These are phyloP conservation scores for Ellobius talpinus DNA, from an alignment of 2,113 vertebrate species.

Conservation along the genomic window DNA sequence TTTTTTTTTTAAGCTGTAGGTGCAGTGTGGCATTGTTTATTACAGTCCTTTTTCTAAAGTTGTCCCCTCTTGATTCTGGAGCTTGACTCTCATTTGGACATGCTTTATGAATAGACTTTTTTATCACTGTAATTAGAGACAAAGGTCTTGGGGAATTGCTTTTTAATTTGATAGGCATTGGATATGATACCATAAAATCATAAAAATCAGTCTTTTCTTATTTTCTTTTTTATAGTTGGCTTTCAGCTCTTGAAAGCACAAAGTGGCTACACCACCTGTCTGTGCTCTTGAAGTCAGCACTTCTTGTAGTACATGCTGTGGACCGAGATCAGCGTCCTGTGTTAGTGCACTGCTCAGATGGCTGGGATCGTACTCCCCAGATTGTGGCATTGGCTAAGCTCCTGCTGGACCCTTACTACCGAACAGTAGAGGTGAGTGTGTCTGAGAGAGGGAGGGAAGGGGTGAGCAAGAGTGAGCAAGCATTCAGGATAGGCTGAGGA, in stretches of 20 bases:
- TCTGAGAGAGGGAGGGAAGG: neutral
- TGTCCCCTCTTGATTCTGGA: neutral
- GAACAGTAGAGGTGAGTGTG: constrained; percentile 94
- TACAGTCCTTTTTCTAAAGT: neutral
- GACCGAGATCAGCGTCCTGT: constrained; percentile 95
- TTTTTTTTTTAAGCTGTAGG: neutral
- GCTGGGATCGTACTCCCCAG: constrained; percentile 99
- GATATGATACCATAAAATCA: neutral
- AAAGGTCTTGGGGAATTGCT: neutral
- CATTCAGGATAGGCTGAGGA: neutral
- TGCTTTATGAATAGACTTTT: constrained; percentile 46
- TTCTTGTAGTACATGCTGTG: constrained; percentile 95
- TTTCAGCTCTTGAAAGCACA: constrained; percentile 97
- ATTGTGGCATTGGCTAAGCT: constrained; percentile 97
- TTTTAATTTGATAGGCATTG: constrained; percentile 40
- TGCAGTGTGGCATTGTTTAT: neutral
- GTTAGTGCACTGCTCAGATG: constrained; percentile 97
- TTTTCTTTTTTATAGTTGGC: constrained; percentile 91
- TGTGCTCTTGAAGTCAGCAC: constrained; percentile 94
- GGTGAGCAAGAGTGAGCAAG: too few species aligned
- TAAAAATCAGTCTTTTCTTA: constrained; percentile 69
- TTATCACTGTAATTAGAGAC: constrained; percentile 17
- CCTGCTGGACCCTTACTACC: constrained; percentile 97
- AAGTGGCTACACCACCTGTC: constrained; percentile 99
- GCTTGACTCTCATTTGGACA: neutral